Percentiles rank a stretch among this genome's conserved stretches.
phyloP scores from a whole-genome alignment of 2,113 vertebrate genomes.

The Tapirus terrestris region DNA sequence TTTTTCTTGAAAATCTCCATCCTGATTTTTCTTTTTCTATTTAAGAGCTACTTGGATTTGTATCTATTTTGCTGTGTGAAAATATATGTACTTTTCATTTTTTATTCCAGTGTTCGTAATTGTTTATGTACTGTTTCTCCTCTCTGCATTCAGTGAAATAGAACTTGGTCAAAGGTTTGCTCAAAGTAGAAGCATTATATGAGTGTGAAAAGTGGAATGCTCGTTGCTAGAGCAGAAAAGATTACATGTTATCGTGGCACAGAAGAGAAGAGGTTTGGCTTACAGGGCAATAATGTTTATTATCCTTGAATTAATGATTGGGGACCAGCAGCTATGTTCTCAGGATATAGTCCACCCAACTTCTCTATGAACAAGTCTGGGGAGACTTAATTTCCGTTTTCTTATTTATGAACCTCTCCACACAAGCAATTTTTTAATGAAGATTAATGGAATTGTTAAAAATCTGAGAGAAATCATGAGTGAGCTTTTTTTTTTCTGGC shows the following conservation, averaged over 20 bases:
- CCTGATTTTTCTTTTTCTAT: conserved; percentile 41
- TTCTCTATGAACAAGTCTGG: not conserved
- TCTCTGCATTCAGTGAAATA: not conserved
- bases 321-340: conserved; percentile 14
- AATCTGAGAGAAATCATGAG: conserved; percentile 16
- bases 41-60: conserved; percentile 53
- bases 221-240: not conserved
- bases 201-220: not conserved
- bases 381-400: conserved; percentile 11
- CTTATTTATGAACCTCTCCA: not conserved
- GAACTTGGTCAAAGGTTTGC: conserved; percentile 20
- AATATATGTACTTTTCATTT: conserved; percentile 24
- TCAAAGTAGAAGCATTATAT: not conserved
- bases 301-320: not conserved
- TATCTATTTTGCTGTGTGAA: conserved; percentile 60
- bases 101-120: not conserved
- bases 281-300: not conserved
- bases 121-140: not conserved
- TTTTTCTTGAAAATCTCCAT: conserved; percentile 43
- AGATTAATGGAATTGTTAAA: not conserved
- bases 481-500: not conserved
- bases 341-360: not conserved
- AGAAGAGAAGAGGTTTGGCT: not conserved
- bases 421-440: not conserved
- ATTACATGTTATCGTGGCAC: not conserved